Evolutionary conservation across 2,113 vertebrate species (phyloP), one percentile per base, ranked within the genome.

Genomic region (Ceratotherium simum): DNA sequence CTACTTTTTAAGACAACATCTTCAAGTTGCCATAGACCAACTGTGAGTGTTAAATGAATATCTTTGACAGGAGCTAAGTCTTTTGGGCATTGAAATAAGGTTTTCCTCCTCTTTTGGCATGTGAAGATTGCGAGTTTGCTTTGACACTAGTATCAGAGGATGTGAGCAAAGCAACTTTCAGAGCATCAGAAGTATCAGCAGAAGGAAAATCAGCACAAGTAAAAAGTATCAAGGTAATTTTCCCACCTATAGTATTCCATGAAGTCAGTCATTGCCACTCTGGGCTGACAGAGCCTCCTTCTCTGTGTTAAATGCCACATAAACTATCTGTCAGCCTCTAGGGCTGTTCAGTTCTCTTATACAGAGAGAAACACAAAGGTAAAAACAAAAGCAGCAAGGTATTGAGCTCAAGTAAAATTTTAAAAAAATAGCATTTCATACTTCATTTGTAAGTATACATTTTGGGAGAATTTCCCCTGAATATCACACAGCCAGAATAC

Each of bases 61-160:
- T 98, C 98, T 98, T 98, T 99, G 99, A 99, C 98, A 99, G 98
- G 98, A 98, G 97, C 97, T 98, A 98, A 98, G 98, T 98, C 99
- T 99, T 99, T 98, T 98, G 99, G 98, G 98, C 98, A 98, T 99
- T 99, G 98, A 98, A 98, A 98, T 98, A 98, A 98, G 98, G 98
- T 98, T 99, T 99, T 98, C 98, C 97, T 98, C 98, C 97, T 98
- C 94, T 98, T 97, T 98, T 98, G 99, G 98, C 98, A 98, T 98
- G 97, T 98, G 98, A 98, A 98, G 98, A 98, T 96, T 98, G 97
- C 98, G 98, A 96, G 97, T 96, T 83, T 99, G 98, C 98, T 98
- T 99, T 99, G 99, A 98, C 98, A 99, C 97, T 87, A 98, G 97
- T 91, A 98, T 97, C 97, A 98, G 96, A 98, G 97, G 97, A 98